phyloP scores from a whole-genome alignment of 2,797 vertebrate genomes.

The Thaleichthys pacificus region DNA sequence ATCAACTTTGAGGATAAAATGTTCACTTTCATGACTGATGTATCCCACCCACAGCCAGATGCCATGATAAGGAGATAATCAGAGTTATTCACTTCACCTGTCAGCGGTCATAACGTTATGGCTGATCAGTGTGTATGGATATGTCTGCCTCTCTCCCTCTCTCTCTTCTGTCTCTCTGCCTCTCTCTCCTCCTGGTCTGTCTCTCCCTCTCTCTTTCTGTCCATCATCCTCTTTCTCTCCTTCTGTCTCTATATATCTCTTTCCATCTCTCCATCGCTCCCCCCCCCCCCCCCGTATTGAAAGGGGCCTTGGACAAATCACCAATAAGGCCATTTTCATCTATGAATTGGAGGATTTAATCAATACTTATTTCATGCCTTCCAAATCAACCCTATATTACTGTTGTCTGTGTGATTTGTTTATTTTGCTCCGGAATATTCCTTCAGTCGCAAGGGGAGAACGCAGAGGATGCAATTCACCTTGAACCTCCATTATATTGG shows the following conservation, averaged over 20 bases:
- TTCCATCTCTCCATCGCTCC: conserved; percentile 37
- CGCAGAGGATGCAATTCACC: conserved; percentile 86
- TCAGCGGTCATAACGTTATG: too few relatives aligned
- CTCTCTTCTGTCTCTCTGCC: conserved; percentile 8
- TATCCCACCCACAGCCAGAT: too few relatives aligned
- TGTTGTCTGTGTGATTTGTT: conserved; percentile 84
- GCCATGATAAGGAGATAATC: too few relatives aligned
- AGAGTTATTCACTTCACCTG: too few relatives aligned
- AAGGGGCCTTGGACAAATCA: conserved; percentile 93
- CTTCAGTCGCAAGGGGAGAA: conserved; percentile 60
- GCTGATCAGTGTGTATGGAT: too few relatives aligned
- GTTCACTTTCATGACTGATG: too few relatives aligned
- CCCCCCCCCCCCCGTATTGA: conserved; percentile 80
- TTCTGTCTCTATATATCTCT: conserved; percentile 14
- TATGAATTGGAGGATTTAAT: conserved; percentile 81
- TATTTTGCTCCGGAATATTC: conserved; percentile 79
- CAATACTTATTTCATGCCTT: conserved; percentile 86
- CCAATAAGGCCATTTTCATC: conserved; percentile 88
- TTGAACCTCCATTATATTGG: conserved; percentile 89
- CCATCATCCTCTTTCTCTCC: conserved; percentile 13
- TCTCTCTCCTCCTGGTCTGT: conserved; percentile 16
- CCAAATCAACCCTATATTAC: conserved; percentile 83
- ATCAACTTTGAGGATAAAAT: too few relatives aligned
- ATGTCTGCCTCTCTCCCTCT: background rate
- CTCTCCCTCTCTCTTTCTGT: background rate